These are phyloP conservation scores for Cantharis rufa DNA, from an alignment of 2,888 invertebrate species.

Conservation along the genomic window DNA sequence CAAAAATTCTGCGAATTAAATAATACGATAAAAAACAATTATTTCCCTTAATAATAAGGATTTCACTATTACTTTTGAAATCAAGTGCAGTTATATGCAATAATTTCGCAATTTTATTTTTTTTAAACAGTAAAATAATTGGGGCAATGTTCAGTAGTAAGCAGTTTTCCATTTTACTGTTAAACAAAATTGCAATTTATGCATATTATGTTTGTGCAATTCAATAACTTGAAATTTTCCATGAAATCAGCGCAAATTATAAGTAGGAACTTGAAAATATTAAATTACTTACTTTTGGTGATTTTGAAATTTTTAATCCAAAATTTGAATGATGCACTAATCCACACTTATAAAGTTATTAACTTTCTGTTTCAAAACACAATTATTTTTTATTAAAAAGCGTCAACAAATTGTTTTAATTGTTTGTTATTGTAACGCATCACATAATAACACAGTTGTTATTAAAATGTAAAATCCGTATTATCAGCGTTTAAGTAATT, in stretches of 20 bases:
- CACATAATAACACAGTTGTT: not conserved
- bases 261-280: not conserved
- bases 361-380: not conserved
- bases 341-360: not conserved
- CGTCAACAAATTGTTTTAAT: not conserved
- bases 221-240: not conserved
- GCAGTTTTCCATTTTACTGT: not conserved
- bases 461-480: not conserved
- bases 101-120: not conserved
- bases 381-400: not conserved
- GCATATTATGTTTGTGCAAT: not conserved
- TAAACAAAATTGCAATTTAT: not conserved
- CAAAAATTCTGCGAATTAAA: too few species aligned
- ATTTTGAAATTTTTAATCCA: not conserved
- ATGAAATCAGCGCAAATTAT: not conserved
- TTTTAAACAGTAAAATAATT: not conserved
- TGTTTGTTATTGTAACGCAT: not conserved
- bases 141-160: not conserved
- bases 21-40: too few species aligned
- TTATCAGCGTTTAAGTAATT: not conserved
- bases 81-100: not conserved
- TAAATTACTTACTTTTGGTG: not conserved
- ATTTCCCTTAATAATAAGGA: too few species aligned
- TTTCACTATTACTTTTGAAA: not conserved
- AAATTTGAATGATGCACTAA: not conserved